Base-by-base conservation (phyloP, 2,113 vertebrate genomes). In the pig (Sus scrofa) region DNA sequence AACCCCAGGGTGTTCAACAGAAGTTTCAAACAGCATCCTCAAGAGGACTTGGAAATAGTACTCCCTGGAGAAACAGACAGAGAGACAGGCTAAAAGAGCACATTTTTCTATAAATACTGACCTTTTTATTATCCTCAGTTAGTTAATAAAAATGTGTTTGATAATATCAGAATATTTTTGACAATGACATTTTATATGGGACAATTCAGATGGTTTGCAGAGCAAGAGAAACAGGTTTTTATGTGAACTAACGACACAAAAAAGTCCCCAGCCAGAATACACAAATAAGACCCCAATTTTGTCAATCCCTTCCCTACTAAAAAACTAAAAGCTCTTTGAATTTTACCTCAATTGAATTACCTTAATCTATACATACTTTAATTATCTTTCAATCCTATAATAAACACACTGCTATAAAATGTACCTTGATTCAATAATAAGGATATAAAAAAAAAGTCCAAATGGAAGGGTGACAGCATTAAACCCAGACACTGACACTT, bases 21-120 rank as follows among this genome's bases (percentile, higher is more conserved):
- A 32, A 79, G 62, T 79, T 89, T 82, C 39, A 78, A 95, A 81
- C 6, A 67, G 58, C 32, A 73, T 83, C 82, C 50, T 91, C 50
- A 7, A 52, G 11, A 56, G 19, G 7, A 65, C 34, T 86, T 81
- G n/a, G 77, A 78, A 90, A 91, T 14, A 18, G 6, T 15, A 22
- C 24, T 19, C 67, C 19, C 62, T 86, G 24, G 4, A 32, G 60
- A 71, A 82, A 77, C 16, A 81, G 37, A 56, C 85, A 67, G 26
- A 44, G 8, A 75, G 10, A 30, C 2, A 10, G n/a, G 11, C 39
- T 52, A 20, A 58, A 6, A 56, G 37, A 24, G 2, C 12, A 9
- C 1, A 3, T 32, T 81, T 95, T 78, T 54, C 34, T 75, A 2
- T 65, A 78, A 71, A 24, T 86, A 18, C 52, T 27, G 44, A 39